A percentile compares a stretch with the other conserved stretches of the same genome.
phyloP scores from a whole-genome alignment of 2,888 invertebrate genomes.

The Thalpophila matura region DNA sequence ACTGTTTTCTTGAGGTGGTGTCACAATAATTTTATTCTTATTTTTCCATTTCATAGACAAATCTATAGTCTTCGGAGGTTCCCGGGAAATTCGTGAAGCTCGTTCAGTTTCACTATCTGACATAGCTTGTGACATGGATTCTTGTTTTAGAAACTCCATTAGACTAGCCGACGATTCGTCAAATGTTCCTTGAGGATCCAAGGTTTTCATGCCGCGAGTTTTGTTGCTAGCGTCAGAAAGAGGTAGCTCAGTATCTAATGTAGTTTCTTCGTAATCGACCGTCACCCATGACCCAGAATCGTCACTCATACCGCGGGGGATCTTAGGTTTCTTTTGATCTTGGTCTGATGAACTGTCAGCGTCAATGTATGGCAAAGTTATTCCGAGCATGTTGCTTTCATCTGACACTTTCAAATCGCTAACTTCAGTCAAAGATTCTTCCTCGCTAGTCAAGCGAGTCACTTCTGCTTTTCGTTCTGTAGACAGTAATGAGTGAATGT shows the following conservation, averaged over 20 bases:
- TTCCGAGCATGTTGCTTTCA: slow-evolving; percentile 86
- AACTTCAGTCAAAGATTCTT: slow-evolving; percentile 93
- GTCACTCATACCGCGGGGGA: slow-evolving; percentile 91
- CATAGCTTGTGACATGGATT: slow-evolving; percentile 80
- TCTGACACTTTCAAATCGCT: slow-evolving; percentile 91
- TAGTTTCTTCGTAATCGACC: slow-evolving; percentile 93
- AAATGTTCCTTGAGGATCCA: slow-evolving; percentile 91
- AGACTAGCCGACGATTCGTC: slow-evolving; percentile 91
- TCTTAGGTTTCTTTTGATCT: slow-evolving; percentile 78
- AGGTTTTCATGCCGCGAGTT: slow-evolving; percentile 69
- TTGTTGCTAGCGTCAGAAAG: slow-evolving; percentile 86
- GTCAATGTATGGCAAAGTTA: slow-evolving; percentile 88
- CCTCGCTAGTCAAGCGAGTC: slow-evolving; percentile 91
- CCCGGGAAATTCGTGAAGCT: slow-evolving; percentile 72
- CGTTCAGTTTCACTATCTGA: slow-evolving; percentile 86
- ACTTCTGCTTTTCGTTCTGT: slow-evolving; percentile 87
- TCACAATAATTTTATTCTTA: slow-evolving; percentile 91
- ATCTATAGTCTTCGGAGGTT: slow-evolving; percentile 77
- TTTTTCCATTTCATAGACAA: slow-evolving; percentile 86
- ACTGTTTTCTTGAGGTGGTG: slow-evolving; percentile 92
- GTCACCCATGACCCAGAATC: slow-evolving; percentile 93
- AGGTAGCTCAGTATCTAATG: slow-evolving; percentile 89
- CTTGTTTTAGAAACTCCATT: slow-evolving; percentile 86
- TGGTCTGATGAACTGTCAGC: slow-evolving; percentile 89
- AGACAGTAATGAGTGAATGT: slow-evolving; percentile 75